Percentiles rank a stretch among this genome's conserved stretches.
Conservation (phyloP, 2,797 vertebrate species). For the Acanthurus leucopareius region DNA sequence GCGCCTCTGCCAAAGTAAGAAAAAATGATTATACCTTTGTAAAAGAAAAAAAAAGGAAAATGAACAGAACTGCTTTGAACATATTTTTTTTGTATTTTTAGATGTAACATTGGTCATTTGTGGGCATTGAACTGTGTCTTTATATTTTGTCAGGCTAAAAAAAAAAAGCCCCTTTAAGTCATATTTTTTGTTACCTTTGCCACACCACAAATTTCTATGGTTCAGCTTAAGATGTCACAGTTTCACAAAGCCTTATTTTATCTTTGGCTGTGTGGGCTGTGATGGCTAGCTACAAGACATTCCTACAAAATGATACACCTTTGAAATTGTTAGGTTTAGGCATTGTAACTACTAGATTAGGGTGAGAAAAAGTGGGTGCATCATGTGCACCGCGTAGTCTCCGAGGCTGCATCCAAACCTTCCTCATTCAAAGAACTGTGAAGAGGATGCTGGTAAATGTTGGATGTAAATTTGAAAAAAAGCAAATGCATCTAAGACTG, state of each 20-base stretch:
- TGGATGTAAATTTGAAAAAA: constrained; percentile 33
- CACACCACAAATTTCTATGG: not conserved
- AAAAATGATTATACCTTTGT: not conserved
- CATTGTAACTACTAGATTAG: no score
- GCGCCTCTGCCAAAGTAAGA: not conserved
- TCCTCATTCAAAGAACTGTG: constrained; percentile 24
- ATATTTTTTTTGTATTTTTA: constrained; percentile 5
- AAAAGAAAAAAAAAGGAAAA: not conserved
- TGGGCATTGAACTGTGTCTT: not conserved
- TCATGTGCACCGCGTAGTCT: no score
- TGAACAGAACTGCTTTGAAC: not conserved
- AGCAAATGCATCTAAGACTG: constrained; percentile 24
- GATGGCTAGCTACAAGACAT: no score
- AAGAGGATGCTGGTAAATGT: constrained; percentile 13
- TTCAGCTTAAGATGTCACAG: constrained; percentile 2
- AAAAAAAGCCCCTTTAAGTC: not conserved
- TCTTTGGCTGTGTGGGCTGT: constrained; percentile 2
- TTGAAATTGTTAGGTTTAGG: no score
- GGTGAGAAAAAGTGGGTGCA: no score
- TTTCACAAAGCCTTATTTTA: constrained; percentile 18
- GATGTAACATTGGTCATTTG: constrained; percentile 9
- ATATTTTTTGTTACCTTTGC: not conserved
- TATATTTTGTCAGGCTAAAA: not conserved
- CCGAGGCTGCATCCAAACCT: constrained; percentile 6
- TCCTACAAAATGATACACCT: no score